phyloP scores from a whole-genome alignment of 2,888 invertebrate species.

The Hanleya hanleyi region DNA sequence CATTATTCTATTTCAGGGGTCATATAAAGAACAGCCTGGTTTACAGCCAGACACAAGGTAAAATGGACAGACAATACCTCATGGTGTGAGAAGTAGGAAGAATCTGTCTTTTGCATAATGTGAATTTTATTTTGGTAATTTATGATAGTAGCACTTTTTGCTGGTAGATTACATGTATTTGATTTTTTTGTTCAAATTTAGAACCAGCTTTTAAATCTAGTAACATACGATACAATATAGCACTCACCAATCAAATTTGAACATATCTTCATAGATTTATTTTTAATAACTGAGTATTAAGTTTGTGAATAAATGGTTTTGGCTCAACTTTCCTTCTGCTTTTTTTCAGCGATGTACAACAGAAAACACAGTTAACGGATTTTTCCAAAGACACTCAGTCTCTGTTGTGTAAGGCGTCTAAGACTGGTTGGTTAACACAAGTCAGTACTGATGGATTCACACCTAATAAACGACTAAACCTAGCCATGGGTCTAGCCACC shows the following conservation, averaged over 20 bases:
- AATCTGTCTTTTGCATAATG: too few species aligned
- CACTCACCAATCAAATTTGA: not conserved
- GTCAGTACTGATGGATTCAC: conserved; percentile 64
- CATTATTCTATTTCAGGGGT: conserved; percentile 35
- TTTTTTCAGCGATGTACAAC: conserved; percentile 51
- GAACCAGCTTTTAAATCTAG: too few species aligned
- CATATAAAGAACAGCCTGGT: conserved; percentile 63
- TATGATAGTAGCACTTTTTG: too few species aligned
- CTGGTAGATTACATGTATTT: too few species aligned
- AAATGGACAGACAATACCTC: too few species aligned
- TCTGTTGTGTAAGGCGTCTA: conserved; percentile 61
- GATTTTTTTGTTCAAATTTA: too few species aligned
- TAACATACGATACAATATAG: too few species aligned
- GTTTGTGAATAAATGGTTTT: not conserved
- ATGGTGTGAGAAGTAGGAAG: too few species aligned
- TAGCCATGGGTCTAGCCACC: conserved; percentile 67
- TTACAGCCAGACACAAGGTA: conserved; percentile 63
- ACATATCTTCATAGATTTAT: not conserved
- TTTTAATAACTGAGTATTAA: not conserved
- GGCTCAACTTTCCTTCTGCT: not conserved
- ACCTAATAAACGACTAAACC: conserved; percentile 57
- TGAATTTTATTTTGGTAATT: too few species aligned
- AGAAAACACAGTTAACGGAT: conserved; percentile 29
- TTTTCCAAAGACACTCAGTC: conserved; percentile 46
- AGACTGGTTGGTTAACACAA: conserved; percentile 58